Percentiles rank a stretch among this genome's conserved stretches.
Conservation (phyloP, 2,113 vertebrate genomes). For the Myrmophylax atrothorax region DNA sequence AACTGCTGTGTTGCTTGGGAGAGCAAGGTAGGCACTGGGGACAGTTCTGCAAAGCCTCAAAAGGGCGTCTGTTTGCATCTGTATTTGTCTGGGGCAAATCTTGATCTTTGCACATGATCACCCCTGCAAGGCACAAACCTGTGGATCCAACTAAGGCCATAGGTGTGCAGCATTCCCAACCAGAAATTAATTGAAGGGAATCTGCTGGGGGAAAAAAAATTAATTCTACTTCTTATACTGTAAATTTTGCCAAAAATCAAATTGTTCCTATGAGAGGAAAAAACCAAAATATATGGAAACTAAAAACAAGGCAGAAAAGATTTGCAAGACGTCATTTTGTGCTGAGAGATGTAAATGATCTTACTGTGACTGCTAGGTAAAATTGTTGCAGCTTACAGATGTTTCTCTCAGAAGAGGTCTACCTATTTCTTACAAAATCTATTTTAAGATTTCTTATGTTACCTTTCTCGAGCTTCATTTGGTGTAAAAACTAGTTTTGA, state of each 20-base stretch:
- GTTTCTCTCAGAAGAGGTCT: neutral
- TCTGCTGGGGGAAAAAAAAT: neutral
- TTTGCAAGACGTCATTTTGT: neutral
- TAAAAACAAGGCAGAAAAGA: neutral
- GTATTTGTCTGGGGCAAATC: neutral
- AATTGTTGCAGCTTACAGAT: neutral
- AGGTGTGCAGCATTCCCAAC: accelerated
- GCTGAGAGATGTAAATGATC: neutral
- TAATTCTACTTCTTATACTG: neutral
- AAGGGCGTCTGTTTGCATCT: accelerated
- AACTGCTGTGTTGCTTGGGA: neutral
- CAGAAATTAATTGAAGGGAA: neutral
- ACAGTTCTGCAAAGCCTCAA: neutral
- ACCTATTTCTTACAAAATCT: neutral
- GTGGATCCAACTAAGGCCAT: neutral
- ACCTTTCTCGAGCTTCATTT: neutral
- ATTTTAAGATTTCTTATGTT: neutral
- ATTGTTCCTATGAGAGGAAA: neutral
- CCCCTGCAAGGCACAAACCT: neutral
- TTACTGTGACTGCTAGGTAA: neutral
- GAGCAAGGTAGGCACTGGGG: neutral
- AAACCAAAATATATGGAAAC: neutral
- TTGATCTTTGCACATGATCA: neutral
- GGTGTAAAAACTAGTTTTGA: neutral
- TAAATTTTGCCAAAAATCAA: neutral